Conservation (phyloP, 2,888 invertebrate genomes). For the Limnephilus marmoratus region DNA sequence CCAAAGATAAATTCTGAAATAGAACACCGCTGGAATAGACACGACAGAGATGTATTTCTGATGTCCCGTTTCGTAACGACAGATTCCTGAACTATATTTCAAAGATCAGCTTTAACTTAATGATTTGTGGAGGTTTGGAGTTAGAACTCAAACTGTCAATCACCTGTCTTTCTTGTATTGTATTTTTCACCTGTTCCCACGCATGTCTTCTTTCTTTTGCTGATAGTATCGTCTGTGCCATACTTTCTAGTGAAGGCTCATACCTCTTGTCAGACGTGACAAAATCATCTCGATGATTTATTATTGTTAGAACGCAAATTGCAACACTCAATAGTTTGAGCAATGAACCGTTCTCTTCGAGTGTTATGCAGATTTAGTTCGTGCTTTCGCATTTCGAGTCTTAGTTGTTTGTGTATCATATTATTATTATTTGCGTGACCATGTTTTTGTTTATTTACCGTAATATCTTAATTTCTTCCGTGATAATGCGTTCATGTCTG, state of each 20-base stretch:
- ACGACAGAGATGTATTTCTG: background rate
- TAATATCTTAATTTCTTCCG: background rate
- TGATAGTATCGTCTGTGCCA: background rate
- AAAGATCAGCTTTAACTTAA: background rate
- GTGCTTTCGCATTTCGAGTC: background rate
- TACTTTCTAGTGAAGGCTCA: background rate
- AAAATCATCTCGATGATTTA: background rate
- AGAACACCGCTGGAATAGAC: background rate
- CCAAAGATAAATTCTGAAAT: slow-evolving; percentile 2
- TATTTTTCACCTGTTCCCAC: background rate
- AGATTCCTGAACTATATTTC: background rate
- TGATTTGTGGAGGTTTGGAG: background rate
- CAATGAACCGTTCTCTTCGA: background rate
- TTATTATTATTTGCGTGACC: background rate
- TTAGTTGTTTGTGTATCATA: background rate
- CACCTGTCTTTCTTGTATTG: background rate
- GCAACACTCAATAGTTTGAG: background rate
- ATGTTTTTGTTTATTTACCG: background rate
- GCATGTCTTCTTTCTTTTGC: background rate
- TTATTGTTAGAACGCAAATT: background rate
- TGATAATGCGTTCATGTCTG: background rate
- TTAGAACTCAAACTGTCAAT: background rate
- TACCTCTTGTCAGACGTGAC: background rate
- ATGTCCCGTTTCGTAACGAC: background rate
- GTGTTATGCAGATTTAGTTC: background rate